Base-by-base conservation (phyloP, 2,888 invertebrate species). In the Lepidocyrtinus sp. region DNA sequence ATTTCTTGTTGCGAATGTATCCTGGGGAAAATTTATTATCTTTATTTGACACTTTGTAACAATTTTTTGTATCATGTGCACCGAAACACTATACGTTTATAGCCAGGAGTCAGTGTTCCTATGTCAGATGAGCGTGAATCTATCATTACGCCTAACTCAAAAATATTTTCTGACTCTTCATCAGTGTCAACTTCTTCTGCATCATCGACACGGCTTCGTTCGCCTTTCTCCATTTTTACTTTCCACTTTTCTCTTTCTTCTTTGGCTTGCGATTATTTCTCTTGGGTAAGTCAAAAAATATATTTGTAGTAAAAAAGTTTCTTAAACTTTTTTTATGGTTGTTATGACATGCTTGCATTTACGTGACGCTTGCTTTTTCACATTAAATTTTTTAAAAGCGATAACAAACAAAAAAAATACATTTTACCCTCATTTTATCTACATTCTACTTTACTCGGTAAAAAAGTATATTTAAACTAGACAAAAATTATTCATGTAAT, bases 31-130 rank as follows among this genome's bases (percentile, higher is more conserved):
- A 67, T 74, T 74, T 67, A 73, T 26, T 64, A 73, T 36, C 73
- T 73, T 64, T 24, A 15, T 21, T 64, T 17, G 26, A 67, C 17
- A 67, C 9, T 62, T 15, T 26, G 15, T 46, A 19, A 67, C 19
- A 7, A 19, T 64, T n/a, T n/a, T 36, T 36, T 36, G 36, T 36
- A 36, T 36, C 36, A 12, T 36, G 9, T 21, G 22, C 46, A 45
- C 22, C 19, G 19, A 50, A 63, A 72, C 19, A 22, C 12, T 64
- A 73, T 63, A 64, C 24, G 25, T 65, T n/a, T 17, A 26, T 27
- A 83, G 85, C 82, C 84, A 45, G 84, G 85, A 72, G 83, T 85
- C 24, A 83, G 83, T 50, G 83, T 84, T 27, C 83, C 85, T 36
- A 85, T 85, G 84, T 85, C 81, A 24, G 83, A 84, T 25, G 84